Evolutionary conservation across 2,113 vertebrate species (phyloP).

Genomic region (Urocitellus parryii): DNA sequence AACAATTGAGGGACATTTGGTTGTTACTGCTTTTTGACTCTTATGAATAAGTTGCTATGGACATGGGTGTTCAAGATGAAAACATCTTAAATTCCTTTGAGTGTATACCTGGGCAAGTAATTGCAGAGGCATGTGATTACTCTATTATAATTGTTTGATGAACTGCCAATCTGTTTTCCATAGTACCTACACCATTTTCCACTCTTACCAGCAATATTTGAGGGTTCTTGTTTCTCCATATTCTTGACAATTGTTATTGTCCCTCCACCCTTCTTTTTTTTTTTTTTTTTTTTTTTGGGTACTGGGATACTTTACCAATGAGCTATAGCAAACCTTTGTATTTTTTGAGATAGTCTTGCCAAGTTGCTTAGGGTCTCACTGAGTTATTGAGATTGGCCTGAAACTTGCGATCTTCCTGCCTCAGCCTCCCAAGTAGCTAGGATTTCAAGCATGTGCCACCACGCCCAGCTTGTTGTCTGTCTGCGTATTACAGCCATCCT

Average conservation of each 20-base stretch:
- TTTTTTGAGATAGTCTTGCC: no score
- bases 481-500: neutral
- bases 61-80: neutral
- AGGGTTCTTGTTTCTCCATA: neutral
- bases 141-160: neutral
- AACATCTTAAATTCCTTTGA: neutral
- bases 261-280: no score
- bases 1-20: neutral
- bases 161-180: neutral
- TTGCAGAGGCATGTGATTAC: neutral
- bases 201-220: neutral
- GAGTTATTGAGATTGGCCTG: no score
- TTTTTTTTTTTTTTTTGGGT: no score
- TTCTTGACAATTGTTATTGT: neutral
- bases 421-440: no score
- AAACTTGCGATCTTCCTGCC: no score
- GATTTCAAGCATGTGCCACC: no score
- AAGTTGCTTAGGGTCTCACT: no score
- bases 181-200: neutral
- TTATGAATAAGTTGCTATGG: neutral
- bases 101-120: neutral
- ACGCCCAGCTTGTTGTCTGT: neutral
- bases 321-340: no score
- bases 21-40: neutral
- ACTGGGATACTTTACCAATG: no score